Evolutionary conservation across 2,113 vertebrate species (phyloP).

Genomic region (Macheiramphus alcinus): DNA sequence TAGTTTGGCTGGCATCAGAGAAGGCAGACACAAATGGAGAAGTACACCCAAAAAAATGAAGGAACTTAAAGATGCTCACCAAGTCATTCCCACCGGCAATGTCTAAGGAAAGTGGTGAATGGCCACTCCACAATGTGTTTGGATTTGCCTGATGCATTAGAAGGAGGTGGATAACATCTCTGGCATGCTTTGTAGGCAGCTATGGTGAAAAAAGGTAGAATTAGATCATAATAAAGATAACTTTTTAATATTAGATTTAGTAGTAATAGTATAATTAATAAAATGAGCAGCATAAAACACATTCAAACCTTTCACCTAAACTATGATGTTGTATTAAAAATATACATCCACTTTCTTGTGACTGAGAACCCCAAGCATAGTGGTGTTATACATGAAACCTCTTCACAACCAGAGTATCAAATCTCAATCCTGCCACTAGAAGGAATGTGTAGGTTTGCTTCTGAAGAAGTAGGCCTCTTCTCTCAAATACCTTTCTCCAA

Average conservation of each 20-base stretch:
- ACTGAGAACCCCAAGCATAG: not conserved
- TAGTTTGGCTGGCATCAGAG: not conserved
- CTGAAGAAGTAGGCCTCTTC: not conserved
- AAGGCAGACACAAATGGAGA: not conserved
- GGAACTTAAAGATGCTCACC: constrained; percentile 55
- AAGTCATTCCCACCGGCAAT: constrained; percentile 84
- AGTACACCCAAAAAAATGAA: not conserved
- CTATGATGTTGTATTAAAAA: not conserved
- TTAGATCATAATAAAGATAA: not conserved
- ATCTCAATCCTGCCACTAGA: not conserved
- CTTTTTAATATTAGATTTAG: not conserved
- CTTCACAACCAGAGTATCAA: not conserved
- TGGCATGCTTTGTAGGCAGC: constrained; percentile 66
- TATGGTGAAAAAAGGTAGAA: not conserved
- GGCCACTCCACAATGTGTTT: constrained; percentile 83
- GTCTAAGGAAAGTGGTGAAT: constrained; percentile 86
- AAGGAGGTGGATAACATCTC: constrained; percentile 76
- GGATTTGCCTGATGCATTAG: constrained; percentile 78
- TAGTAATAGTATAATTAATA: not conserved
- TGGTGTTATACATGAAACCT: not conserved
- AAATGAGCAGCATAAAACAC: not conserved
- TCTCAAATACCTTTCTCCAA: not conserved
- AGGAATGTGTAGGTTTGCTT: not conserved
- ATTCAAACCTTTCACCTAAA: not conserved
- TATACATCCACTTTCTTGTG: not conserved